Percentiles rank a stretch among this genome's conserved stretches.
Evolutionary conservation across 2,113 vertebrate species (phyloP).

Genomic region (Phylloscopus whistleri): DNA sequence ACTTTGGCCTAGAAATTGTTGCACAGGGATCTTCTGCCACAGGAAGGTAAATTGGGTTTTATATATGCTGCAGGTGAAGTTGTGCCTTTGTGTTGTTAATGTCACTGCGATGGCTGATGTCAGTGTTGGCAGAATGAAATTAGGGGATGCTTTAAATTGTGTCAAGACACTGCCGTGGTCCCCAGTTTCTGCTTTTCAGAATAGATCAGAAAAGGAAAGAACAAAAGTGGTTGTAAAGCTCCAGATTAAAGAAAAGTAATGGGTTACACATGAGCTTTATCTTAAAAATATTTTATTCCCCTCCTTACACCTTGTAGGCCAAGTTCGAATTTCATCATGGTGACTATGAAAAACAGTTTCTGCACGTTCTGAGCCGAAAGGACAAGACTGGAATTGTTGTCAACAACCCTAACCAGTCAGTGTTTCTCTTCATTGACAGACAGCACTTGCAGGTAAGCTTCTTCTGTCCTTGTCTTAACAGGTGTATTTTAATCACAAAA

Average conservation of each 20-base stretch:
- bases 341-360: slow-evolving; percentile 99
- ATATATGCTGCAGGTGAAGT: background rate
- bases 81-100: background rate
- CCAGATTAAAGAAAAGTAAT: background rate
- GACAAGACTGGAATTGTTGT: slow-evolving; percentile 98
- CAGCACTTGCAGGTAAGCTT: slow-evolving; percentile 93
- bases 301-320: slow-evolving; percentile 75
- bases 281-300: background rate
- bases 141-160: background rate
- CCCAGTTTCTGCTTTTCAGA: background rate
- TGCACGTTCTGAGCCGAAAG: slow-evolving; percentile 96
- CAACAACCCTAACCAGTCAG: slow-evolving; percentile 92
- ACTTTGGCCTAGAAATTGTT: background rate
- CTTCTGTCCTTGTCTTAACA: background rate
- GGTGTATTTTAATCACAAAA: background rate
- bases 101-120: background rate
- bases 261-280: background rate
- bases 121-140: background rate
- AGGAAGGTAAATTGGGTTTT: background rate
- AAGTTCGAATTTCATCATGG: slow-evolving; percentile 99
- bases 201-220: background rate
- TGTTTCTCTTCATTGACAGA: slow-evolving; percentile 98
- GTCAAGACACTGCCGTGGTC: background rate
- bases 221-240: background rate
- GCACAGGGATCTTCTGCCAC: background rate